Evolutionary conservation across 1,140 invertebrate species (phyloP).

Genomic region (Brachionus angularis): DNA sequence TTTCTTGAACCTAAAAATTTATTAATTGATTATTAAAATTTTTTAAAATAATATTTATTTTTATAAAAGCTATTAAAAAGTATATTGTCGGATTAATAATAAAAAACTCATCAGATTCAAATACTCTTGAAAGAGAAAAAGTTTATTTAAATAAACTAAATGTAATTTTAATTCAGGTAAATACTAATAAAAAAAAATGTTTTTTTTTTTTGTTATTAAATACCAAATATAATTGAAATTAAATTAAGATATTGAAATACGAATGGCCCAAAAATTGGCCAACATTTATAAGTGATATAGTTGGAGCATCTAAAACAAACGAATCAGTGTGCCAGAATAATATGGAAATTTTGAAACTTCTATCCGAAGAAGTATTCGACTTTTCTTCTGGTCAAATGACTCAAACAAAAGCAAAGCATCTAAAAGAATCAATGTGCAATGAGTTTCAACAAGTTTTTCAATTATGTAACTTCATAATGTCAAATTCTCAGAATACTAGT

Average conservation of each 20-base stretch:
- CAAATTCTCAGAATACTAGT: slow-evolving; percentile 40
- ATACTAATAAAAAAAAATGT: neutral
- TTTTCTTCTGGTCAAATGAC: slow-evolving; percentile 96
- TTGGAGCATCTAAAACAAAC: slow-evolving; percentile 96
- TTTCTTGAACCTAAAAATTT: no score
- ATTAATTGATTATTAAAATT: no score
- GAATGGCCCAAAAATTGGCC: slow-evolving; percentile 99
- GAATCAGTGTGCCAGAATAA: slow-evolving; percentile 99
- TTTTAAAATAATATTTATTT: slow-evolving; percentile 6
- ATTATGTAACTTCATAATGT: slow-evolving; percentile 79
- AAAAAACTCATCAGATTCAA: slow-evolving; percentile 89
- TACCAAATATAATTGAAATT: neutral
- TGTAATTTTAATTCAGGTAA: slow-evolving; percentile 82
- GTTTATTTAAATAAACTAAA: slow-evolving; percentile 97
- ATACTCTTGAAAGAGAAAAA: slow-evolving; percentile 82
- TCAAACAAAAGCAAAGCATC: slow-evolving; percentile 95
- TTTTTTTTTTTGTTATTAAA: neutral
- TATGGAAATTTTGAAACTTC: slow-evolving; percentile 92
- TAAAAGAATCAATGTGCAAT: slow-evolving; percentile 99
- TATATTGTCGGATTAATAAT: slow-evolving; percentile 98
- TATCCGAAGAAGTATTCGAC: slow-evolving; percentile 99
- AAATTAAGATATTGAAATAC: slow-evolving; percentile 82
- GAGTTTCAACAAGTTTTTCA: slow-evolving; percentile 98
- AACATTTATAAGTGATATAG: slow-evolving; percentile 96
- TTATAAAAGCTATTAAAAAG: slow-evolving; percentile 75